Evolutionary conservation across 1,140 invertebrate species (phyloP).

Genomic region (Aplysia californica): DNA sequence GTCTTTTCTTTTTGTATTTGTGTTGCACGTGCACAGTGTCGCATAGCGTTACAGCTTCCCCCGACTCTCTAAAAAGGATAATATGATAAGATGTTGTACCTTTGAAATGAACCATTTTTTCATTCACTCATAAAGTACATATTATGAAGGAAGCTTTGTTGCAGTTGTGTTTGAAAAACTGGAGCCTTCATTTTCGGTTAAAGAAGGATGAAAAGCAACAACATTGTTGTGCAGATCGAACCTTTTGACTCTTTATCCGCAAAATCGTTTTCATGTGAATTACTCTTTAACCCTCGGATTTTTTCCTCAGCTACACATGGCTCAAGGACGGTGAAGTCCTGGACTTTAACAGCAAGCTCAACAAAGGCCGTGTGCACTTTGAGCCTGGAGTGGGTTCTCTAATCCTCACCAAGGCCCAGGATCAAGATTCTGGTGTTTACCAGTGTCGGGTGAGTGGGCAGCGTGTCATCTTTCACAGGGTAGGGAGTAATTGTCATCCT

Average conservation of each 20-base stretch:
- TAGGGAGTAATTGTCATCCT: not conserved
- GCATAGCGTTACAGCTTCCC: too few relatives aligned
- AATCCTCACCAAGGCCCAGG: constrained; percentile 84
- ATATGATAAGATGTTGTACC: too few relatives aligned
- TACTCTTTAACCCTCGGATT: constrained; percentile 15
- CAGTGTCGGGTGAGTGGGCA: constrained; percentile 80
- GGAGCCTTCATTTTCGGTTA: not conserved
- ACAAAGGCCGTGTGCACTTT: constrained; percentile 87
- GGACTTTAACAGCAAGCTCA: constrained; percentile 73
- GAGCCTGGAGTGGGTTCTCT: constrained; percentile 84
- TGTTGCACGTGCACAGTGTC: too few relatives aligned
- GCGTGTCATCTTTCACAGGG: not conserved
- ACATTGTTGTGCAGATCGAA: not conserved
- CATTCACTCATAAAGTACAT: not conserved
- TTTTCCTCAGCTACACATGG: constrained; percentile 85
- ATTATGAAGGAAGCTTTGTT: not conserved
- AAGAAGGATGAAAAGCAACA: too few relatives aligned
- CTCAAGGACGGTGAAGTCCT: constrained; percentile 94
- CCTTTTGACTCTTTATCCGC: not conserved
- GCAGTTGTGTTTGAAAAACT: not conserved
- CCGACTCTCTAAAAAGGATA: too few relatives aligned
- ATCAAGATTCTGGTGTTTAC: constrained; percentile 91
- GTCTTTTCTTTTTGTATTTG: too few relatives aligned
- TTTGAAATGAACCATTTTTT: too few relatives aligned
- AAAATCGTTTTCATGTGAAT: not conserved